Evolutionary conservation across 2,888 invertebrate species (phyloP), one percentile per base, ranked within the genome.

Genomic region (Drosophila greeni): DNA sequence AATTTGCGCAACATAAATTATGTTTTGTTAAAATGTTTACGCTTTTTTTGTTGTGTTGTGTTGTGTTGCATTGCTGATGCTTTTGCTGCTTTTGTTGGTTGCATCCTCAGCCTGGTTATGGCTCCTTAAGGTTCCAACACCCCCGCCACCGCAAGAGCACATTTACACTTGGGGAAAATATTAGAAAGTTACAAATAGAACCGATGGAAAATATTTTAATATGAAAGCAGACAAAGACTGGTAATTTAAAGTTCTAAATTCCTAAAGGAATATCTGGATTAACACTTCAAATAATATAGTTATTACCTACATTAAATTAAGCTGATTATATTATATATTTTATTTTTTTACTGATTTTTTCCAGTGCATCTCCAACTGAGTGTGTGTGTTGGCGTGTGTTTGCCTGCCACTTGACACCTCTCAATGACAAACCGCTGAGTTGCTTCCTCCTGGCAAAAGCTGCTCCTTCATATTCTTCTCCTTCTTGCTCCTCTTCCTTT

Each of bases 1-100:
- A 79, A 82, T 84, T 84, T 80, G 79, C 74, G 76, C 76, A 84
- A 79, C 79, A 80, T 80, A 84, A 80, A 84, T 80, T 80, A 84
- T 82, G 84, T 80, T 78, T 82, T 84, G 76, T 76, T 79, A 79
- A 84, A 80, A 76, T 82, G 66, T 74, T 72, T 74, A 75, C 77
- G 72, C 48, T 43, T 61, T 70, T 48, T 40, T 37, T 5, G 16
- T 36, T 34, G 33, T 34, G 37, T 37, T 5, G 16, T 36, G 39
- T 36, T 34, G 37, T 36, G 72, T 29, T 16, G 26, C 36, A 8
- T 3, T 40, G 37, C 31, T 33, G 5, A 11, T 33, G 31, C 31
- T 12, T 31, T 31, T 31, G 31, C 24, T 60, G 60, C 60, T 42
- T 23, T 59, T 60, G 59, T 39, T 60, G 59, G 61, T 37, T 51